Evolutionary conservation across 2,888 invertebrate genomes (phyloP).

Genomic region (Ophonus ardosiacus): DNA sequence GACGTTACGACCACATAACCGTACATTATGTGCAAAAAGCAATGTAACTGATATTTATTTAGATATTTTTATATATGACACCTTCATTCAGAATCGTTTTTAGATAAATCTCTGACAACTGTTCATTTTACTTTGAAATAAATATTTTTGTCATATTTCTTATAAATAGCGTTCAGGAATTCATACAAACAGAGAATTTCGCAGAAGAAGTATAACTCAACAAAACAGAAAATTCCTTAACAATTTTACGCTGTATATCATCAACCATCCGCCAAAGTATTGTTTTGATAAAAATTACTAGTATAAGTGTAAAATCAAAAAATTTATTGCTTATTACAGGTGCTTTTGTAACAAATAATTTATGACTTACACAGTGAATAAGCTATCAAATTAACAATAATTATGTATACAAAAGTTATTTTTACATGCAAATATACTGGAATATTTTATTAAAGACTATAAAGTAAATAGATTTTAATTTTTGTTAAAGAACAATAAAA

Average conservation of each 20-base stretch:
- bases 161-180: neutral
- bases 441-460: too few relatives aligned
- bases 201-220: constrained; percentile 9
- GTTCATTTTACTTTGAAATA: neutral
- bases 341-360: neutral
- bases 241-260: neutral
- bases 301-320: neutral
- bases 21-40: neutral
- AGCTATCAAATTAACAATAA: constrained; percentile 24
- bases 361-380: constrained; percentile 16
- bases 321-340: neutral
- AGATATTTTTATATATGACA: neutral
- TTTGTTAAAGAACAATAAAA: too few relatives aligned
- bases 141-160: neutral
- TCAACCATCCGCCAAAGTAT: neutral
- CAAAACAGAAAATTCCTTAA: constrained; percentile 10
- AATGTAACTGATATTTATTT: neutral
- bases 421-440: too few relatives aligned
- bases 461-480: too few relatives aligned
- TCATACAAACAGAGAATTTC: neutral
- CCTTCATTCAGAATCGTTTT: neutral
- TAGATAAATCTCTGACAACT: neutral
- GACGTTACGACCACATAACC: neutral
- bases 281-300: neutral
- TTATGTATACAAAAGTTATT: too few relatives aligned